A percentile compares a stretch with the other conserved stretches of the same genome.
Conservation (phyloP, 2,797 vertebrate species). For the Coracias cyanogaster region DNA sequence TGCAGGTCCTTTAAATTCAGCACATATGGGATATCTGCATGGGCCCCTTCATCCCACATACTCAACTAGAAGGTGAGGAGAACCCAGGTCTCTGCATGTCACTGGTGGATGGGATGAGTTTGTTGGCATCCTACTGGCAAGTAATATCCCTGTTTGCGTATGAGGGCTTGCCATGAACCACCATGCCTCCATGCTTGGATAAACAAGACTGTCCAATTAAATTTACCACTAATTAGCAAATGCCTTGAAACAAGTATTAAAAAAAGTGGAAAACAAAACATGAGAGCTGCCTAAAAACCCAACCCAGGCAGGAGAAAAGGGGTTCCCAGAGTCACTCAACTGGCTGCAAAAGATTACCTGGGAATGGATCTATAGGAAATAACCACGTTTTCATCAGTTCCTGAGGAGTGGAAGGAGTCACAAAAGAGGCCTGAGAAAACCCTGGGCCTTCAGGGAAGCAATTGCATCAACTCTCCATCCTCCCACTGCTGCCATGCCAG, state of each 20-base stretch:
- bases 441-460: neutral
- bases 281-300: neutral
- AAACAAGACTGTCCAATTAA: fast-evolving
- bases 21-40: fast-evolving
- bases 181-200: neutral
- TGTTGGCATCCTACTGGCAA: fast-evolving
- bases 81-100: fast-evolving
- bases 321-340: neutral
- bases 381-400: neutral
- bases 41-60: neutral
- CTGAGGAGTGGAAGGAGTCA: neutral
- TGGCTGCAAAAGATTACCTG: neutral
- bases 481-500: neutral
- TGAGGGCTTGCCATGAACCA: neutral
- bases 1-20: neutral
- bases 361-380: neutral
- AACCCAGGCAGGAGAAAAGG: neutral
- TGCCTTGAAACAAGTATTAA: neutral
- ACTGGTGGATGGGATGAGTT: neutral
- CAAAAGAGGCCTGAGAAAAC: neutral
- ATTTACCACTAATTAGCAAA: neutral
- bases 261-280: neutral
- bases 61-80: neutral
- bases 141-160: neutral
- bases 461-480: neutral